Evolutionary conservation across 1,140 invertebrate species (phyloP), one percentile per base, ranked within the genome.

Genomic region (Asobara japonica): DNA sequence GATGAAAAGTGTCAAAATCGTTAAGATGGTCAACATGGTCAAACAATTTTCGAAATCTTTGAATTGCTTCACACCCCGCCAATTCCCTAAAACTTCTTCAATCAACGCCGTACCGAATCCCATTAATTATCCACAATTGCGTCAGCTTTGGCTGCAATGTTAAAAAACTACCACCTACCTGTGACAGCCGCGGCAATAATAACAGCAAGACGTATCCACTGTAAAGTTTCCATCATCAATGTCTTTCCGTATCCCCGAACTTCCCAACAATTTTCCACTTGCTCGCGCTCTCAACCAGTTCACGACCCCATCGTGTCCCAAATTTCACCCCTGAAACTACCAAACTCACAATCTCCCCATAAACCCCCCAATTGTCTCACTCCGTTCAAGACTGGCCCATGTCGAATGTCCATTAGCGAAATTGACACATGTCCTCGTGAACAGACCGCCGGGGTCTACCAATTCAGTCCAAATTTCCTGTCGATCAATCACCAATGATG

Each of bases 381-480:
- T n/a, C n/a, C n/a, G n/a, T n/a, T n/a, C n/a, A n/a, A n/a, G n/a
- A n/a, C n/a, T n/a, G n/a, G n/a, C n/a, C n/a, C n/a, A n/a, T n/a
- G 29, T 62, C 27, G n/a, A 62, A 31, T 62, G 25, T 62, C 60
- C 27, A 62, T 62, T 29, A 62, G 60, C n/a, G n/a, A 62, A 29
- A 62, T 62, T 62, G 29, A 62, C 60, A 29, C n/a, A 16, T 62
- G 29, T 30, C n/a, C 25, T 29, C 25, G n/a, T 13, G 27, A 56
- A 20, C 7, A 22, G 51, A 7, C 60, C 60, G 29, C 60, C 30
- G 60, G 60, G n/a, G 60, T 27, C 27, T 27, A 62, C 51, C 25
- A 13, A 25, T 56, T 30, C 60, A n/a, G 60, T 62, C 31, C 31
- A 7, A 62, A 31, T 62, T 62, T n/a, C 10, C 25, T n/a, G 2